These are phyloP conservation scores for Cyphomyrus plagiostoma DNA, from an alignment of 2,113 vertebrate genomes.

Conservation along the genomic window DNA sequence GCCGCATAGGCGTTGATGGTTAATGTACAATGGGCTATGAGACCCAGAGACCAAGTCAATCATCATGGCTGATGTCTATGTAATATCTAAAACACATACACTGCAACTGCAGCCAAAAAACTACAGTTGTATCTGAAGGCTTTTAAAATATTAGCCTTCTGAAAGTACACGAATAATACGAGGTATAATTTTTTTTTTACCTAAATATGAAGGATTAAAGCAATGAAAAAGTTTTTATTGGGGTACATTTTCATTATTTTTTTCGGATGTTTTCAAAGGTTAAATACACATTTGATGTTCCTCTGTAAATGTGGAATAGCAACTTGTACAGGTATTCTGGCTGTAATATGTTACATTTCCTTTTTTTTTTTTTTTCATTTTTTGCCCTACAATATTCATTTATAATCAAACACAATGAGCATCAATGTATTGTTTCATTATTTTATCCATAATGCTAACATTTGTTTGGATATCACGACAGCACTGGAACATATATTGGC, in stretches of 20 bases:
- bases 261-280: not conserved
- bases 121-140: not conserved
- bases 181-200: not conserved
- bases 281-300: not conserved
- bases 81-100: not conserved
- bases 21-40: constrained; percentile 15
- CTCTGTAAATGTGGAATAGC: not conserved
- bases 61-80: not conserved
- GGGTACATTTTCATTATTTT: not conserved
- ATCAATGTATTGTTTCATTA: not conserved
- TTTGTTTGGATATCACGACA: not conserved
- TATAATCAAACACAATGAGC: not conserved
- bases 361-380: not conserved
- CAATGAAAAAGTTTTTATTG: not conserved
- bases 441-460: not conserved
- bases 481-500: not conserved
- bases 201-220: not conserved
- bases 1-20: not conserved
- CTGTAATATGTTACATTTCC: not conserved
- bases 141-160: not conserved
- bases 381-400: not conserved
- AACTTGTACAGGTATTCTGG: not conserved
- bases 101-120: not conserved
- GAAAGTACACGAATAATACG: not conserved
- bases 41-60: not conserved